Evolutionary conservation across 2,797 vertebrate species (phyloP).

Genomic region (Remorina albescens): DNA sequence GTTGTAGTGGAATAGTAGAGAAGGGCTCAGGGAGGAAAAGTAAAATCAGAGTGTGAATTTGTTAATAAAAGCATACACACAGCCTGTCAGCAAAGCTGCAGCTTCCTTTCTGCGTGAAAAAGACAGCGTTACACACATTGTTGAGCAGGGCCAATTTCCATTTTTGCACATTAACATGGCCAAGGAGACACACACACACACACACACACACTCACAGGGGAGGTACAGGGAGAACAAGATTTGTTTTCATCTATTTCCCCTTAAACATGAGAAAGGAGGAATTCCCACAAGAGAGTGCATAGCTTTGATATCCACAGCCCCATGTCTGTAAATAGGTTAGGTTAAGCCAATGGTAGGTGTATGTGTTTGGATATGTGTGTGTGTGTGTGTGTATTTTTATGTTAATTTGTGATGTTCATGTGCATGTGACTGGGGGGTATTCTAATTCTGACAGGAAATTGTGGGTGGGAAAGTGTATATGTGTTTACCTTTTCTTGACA

Average conservation of each 20-base stretch:
- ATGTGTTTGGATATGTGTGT: not conserved
- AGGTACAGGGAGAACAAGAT: constrained; percentile 66
- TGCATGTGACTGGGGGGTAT: constrained; percentile 32
- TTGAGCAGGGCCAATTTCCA: constrained; percentile 74
- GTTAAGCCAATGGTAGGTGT: constrained; percentile 46
- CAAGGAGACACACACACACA: constrained; percentile 37
- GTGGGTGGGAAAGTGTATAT: constrained; percentile 33
- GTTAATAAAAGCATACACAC: constrained; percentile 64
- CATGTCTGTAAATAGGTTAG: constrained; percentile 79
- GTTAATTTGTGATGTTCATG: constrained; percentile 47
- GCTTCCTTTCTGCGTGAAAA: constrained; percentile 51
- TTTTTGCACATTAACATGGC: constrained; percentile 78
- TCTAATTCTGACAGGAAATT: constrained; percentile 58
- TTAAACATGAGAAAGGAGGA: constrained; percentile 77
- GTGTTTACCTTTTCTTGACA: constrained; percentile 61
- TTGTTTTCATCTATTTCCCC: constrained; percentile 76
- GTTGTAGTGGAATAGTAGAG: constrained; percentile 17
- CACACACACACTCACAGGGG: constrained; percentile 37
- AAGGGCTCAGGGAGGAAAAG: constrained; percentile 28
- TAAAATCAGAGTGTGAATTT: constrained; percentile 52
- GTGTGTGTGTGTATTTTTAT: constrained; percentile 25
- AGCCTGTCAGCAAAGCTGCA: constrained; percentile 57
- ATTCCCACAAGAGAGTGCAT: constrained; percentile 72
- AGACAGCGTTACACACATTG: constrained; percentile 53
- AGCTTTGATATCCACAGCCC: constrained; percentile 77